A percentile compares a stretch with the other conserved stretches of the same genome.
Evolutionary conservation across 2,888 invertebrate genomes (phyloP).

Genomic region (Noctua janthe): DNA sequence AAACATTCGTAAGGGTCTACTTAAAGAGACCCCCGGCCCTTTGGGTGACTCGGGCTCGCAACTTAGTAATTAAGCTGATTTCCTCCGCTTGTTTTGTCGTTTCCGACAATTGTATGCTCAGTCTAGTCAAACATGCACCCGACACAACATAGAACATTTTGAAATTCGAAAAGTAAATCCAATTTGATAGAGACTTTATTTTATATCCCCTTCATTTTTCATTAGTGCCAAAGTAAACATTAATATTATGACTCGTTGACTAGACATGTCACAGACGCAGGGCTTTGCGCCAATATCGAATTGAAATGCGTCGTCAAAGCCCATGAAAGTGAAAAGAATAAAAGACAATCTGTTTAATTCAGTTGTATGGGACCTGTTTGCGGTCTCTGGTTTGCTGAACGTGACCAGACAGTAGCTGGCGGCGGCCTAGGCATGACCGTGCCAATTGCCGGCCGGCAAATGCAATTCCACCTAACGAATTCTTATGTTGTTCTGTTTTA

Average conservation of each 20-base stretch:
- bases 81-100: constrained; percentile 84
- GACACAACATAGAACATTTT: constrained; percentile 8
- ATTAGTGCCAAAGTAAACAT: constrained; percentile 70
- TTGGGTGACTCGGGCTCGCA: constrained; percentile 82
- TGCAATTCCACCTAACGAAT: constrained; percentile 74
- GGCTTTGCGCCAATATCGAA: constrained; percentile 79
- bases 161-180: constrained; percentile 19
- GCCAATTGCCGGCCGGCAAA: constrained; percentile 77
- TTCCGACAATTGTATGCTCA: constrained; percentile 79
- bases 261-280: constrained; percentile 80
- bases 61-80: constrained; percentile 89
- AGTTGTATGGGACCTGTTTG: constrained; percentile 84
- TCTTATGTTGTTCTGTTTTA: constrained; percentile 60
- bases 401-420: constrained; percentile 87
- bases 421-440: constrained; percentile 77
- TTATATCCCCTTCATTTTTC: constrained; percentile 42
- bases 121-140: constrained; percentile 66
- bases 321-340: constrained; percentile 82
- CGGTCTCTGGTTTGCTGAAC: constrained; percentile 87
- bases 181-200: constrained; percentile 34
- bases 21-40: constrained; percentile 81
- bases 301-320: constrained; percentile 78
- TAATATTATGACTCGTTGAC: constrained; percentile 72
- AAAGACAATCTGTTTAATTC: constrained; percentile 82
- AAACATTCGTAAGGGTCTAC: constrained; percentile 85